A percentile compares a stretch with the other conserved stretches of the same genome.
These are phyloP conservation scores for Drosophila rellima DNA, from an alignment of 2,888 invertebrate species.

Conservation along the genomic window DNA sequence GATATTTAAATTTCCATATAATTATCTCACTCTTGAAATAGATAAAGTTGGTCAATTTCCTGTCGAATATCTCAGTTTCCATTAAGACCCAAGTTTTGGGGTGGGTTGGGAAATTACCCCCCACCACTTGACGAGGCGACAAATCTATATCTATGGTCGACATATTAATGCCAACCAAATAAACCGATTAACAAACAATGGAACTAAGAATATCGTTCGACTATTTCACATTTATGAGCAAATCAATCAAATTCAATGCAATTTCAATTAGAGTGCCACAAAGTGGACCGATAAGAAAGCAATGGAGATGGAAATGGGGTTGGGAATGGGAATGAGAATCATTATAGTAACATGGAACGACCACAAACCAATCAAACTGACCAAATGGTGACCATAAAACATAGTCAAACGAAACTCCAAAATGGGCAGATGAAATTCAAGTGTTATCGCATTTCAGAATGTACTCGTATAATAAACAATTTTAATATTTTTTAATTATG, in stretches of 20 bases:
- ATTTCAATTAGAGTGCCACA: constrained; percentile 74
- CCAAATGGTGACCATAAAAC: constrained; percentile 48
- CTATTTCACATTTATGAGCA: constrained; percentile 63
- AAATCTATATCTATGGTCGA: constrained; percentile 50
- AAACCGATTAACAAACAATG: constrained; percentile 69
- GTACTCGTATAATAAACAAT: constrained; percentile 64
- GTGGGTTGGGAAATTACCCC: constrained; percentile 11
- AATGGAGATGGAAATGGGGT: background rate
- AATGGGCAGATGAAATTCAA: constrained; percentile 33
- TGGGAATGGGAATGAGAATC: background rate
- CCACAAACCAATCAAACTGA: constrained; percentile 66
- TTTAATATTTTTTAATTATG: constrained; percentile 83
- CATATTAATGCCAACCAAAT: constrained; percentile 45
- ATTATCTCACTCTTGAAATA: background rate
- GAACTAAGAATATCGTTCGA: constrained; percentile 31
- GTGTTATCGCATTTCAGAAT: constrained; percentile 39
- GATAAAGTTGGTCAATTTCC: constrained; percentile 17
- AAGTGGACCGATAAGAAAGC: constrained; percentile 44
- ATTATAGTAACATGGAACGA: constrained; percentile 9
- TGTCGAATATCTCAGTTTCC: background rate
- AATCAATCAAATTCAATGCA: constrained; percentile 82
- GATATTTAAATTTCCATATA: constrained; percentile 2
- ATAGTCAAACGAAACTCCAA: constrained; percentile 11
- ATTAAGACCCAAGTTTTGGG: constrained; percentile 6
- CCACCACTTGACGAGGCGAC: constrained; percentile 31